phyloP scores from a whole-genome alignment of 2,888 invertebrate genomes.

The Leucophenga maculata region DNA sequence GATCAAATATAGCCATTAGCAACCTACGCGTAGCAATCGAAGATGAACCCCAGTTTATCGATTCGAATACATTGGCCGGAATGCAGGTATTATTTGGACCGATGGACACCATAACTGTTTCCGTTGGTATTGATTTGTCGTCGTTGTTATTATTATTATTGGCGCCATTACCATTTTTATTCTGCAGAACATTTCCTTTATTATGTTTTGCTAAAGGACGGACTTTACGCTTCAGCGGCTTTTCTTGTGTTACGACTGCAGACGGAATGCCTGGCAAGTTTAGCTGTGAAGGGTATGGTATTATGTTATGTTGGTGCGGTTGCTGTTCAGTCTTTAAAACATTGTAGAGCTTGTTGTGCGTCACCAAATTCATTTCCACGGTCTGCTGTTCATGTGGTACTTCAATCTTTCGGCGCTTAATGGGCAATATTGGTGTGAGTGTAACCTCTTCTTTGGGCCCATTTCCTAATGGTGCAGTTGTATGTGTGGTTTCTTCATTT shows the following conservation, averaged over 20 bases:
- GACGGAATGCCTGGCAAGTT: no score
- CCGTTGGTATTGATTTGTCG: slow-evolving; percentile 22
- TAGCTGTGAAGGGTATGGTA: not conserved
- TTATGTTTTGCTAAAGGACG: no score
- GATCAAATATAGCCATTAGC: slow-evolving; percentile 75
- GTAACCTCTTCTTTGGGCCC: slow-evolving; percentile 25
- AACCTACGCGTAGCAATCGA: slow-evolving; percentile 76
- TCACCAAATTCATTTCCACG: no score
- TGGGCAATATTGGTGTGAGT: slow-evolving; percentile 33
- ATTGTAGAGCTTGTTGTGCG: no score
- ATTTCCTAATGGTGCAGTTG: slow-evolving; percentile 32
- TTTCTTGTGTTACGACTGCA: no score
- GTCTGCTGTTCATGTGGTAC: no score
- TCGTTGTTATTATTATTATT: not conserved
- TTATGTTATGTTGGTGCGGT: not conserved
- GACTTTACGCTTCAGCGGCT: no score
- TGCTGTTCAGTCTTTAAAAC: no score
- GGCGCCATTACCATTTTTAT: no score
- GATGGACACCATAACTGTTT: slow-evolving; percentile 63
- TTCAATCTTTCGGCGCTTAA: not conserved
- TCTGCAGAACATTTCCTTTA: no score
- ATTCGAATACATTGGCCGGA: slow-evolving; percentile 71
- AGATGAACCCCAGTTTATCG: slow-evolving; percentile 75
- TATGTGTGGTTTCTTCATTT: slow-evolving; percentile 38
- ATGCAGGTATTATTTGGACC: slow-evolving; percentile 72